Evolutionary conservation across 2,113 vertebrate genomes (phyloP), one percentile per base, ranked within the genome.

Genomic region (Rhombomys opimus): DNA sequence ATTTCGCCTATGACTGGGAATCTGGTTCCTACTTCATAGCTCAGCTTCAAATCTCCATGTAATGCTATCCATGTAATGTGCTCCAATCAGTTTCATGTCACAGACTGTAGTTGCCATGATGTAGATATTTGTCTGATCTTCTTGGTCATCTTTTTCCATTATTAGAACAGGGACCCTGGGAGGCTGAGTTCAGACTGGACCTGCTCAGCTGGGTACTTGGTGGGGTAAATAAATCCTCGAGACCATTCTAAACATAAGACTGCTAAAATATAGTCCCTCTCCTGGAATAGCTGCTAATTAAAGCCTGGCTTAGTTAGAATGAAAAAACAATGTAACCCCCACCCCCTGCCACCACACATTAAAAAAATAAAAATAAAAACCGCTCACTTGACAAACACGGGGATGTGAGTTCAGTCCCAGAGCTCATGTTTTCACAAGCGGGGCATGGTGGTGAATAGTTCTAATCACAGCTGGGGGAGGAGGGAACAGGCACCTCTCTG

Each of bases 301-400:
- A 89, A 96, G 54, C 92, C 35, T 68, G 67, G 22, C 46, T 92
- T 85, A n/a, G 6, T 46, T 81, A 20, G 59, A 77, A 75, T 95
- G 72, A 46, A 81, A 92, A 96, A 88, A 67, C 63, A 68, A 90
- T 78, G 46, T 35, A 68, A 57, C 57, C 5, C 18, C 7, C 1
- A 0, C 32, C 35, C 57, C 1, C 23, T 84, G 81, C 22, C 38
- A n/a, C 23, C 81, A 63, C 59, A 85, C 38, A 76, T n/a, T 77
- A 65, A 89, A 67, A 76, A 82, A n/a, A 68, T 17, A 15, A 67
- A 52, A 68, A 67, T 20, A 1, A 30, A 59, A 25, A 59, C 20
- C 23, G 23, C 41, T 50, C 67, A 10, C 15, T 67, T 50, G 50
- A 32, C 25, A 67, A 20, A 86, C 5, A 3, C 50, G 61, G 32